Conservation (phyloP, 2,113 vertebrate species). For the Lasiurus cinereus region DNA sequence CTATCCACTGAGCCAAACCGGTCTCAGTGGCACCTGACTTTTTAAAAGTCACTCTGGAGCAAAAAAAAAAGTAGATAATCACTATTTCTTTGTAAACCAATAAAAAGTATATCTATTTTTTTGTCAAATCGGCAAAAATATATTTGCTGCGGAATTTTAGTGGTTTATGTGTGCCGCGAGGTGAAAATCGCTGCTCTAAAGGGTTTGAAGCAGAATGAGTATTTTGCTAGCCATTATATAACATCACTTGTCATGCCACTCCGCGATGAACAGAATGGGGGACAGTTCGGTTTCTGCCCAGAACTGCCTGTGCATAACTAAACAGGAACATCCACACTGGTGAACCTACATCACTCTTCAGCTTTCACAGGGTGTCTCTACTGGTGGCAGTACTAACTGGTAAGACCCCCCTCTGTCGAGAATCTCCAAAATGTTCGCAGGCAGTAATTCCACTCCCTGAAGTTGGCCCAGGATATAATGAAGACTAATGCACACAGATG, state of each 20-base stretch:
- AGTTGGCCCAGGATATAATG: background rate
- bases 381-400: background rate
- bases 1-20: no score
- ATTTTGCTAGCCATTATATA: background rate
- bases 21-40: background rate
- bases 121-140: background rate
- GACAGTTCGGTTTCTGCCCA: background rate
- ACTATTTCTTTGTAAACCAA: background rate
- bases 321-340: background rate
- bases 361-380: constrained; percentile 3
- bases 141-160: background rate
- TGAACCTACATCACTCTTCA: background rate
- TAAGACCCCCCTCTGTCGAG: background rate
- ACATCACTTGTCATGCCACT: background rate
- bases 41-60: background rate
- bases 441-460: background rate
- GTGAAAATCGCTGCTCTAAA: background rate
- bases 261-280: background rate
- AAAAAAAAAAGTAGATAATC: background rate
- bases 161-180: background rate
- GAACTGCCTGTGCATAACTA: background rate
- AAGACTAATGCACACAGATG: background rate
- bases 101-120: background rate
- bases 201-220: background rate
- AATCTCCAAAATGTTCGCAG: background rate